These are phyloP conservation scores for Nannobrachium achirus DNA, from an alignment of 2,113 vertebrate genomes.

Conservation along the genomic window DNA sequence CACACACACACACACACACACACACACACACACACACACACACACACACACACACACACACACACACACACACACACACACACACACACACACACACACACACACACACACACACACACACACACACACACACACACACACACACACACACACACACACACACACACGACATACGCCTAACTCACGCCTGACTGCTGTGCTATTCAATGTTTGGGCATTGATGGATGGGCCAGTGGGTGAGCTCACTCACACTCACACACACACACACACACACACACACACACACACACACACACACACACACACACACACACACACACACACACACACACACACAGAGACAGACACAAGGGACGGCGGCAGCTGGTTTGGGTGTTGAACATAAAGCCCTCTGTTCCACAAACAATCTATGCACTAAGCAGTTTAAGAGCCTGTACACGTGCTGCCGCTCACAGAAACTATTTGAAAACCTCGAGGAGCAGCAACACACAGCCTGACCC, in stretches of 20 bases:
- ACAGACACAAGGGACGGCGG: background rate
- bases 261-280: constrained; percentile 7
- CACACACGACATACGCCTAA: constrained; percentile 43
- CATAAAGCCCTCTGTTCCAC: constrained; percentile 28
- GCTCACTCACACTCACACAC: constrained; percentile 44
- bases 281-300: background rate
- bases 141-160: constrained; percentile 35
- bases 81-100: constrained; percentile 18
- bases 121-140: constrained; percentile 11
- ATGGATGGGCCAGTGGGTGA: constrained; percentile 58
- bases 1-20: no score
- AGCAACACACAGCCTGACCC: constrained; percentile 37
- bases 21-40: no score
- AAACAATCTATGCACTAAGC: constrained; percentile 26
- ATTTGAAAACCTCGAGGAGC: constrained; percentile 1
- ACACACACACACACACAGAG: background rate
- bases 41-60: no score
- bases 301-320: background rate
- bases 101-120: constrained; percentile 16
- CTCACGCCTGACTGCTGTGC: constrained; percentile 51
- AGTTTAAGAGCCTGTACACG: background rate
- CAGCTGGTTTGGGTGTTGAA: constrained; percentile 44
- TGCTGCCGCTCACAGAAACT: constrained; percentile 53
- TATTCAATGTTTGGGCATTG: constrained; percentile 54
- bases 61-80: no score